phyloP scores from a whole-genome alignment of 53 echinoderm and acorn worm species.

The Echinometra lucunter region DNA sequence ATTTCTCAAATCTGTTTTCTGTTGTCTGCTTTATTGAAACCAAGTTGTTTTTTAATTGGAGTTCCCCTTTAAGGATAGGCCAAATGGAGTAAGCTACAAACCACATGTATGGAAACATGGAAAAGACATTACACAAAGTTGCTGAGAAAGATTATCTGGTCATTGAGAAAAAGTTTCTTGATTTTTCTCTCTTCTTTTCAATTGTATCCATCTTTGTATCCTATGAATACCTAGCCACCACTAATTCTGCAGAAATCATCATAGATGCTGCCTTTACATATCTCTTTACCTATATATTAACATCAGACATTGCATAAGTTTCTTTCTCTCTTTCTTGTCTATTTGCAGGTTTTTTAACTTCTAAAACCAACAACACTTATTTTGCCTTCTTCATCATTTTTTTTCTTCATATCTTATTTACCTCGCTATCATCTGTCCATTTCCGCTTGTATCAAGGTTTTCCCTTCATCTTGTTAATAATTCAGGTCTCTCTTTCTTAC shows the following conservation, averaged over 20 bases:
- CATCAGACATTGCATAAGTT: not conserved
- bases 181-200: not conserved
- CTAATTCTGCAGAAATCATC: not conserved
- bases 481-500: not conserved
- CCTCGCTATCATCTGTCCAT: not conserved
- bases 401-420: not conserved
- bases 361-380: not conserved
- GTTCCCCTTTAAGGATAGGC: not conserved
- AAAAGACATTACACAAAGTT: slow-evolving; percentile 30
- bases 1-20: not conserved
- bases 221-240: not conserved
- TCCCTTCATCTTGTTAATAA: slow-evolving; percentile 9
- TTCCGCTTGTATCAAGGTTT: slow-evolving; percentile 18
- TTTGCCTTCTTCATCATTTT: not conserved
- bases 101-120: slow-evolving; percentile 23
- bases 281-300: not conserved
- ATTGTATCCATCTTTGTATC: not conserved
- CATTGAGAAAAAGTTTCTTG: not conserved
- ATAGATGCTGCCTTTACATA: not conserved
- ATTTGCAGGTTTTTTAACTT: not conserved
- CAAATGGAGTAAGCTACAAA: not conserved
- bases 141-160: not conserved
- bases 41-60: not conserved
- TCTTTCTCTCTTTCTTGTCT: not conserved
- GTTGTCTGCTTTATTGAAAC: not conserved